These are phyloP conservation scores for Hypomesus transpacificus DNA, from an alignment of 2,113 vertebrate species.

Conservation along the genomic window DNA sequence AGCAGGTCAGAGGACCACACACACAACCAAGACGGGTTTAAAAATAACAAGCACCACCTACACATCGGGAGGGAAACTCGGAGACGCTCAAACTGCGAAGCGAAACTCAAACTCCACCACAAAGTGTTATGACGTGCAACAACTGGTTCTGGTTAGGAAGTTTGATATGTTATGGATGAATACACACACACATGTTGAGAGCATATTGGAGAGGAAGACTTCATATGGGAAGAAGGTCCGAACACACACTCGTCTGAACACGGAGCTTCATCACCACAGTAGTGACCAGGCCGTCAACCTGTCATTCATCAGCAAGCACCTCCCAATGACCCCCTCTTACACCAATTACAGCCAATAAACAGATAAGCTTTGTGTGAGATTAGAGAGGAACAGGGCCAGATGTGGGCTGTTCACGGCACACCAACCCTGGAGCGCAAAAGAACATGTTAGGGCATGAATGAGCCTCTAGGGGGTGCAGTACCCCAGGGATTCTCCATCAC, in stretches of 20 bases:
- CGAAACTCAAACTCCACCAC: not conserved
- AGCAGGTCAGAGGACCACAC: conserved; percentile 45
- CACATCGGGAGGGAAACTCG: no score
- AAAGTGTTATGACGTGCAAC: not conserved
- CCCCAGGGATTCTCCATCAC: conserved; percentile 29
- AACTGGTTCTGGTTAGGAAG: no score
- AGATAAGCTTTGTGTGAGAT: conserved; percentile 37
- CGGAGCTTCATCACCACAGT: conserved; percentile 6
- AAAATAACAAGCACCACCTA: no score
- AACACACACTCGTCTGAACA: not conserved
- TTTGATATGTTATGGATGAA: no score
- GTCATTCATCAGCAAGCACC: conserved; percentile 36
- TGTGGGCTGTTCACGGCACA: conserved; percentile 29
- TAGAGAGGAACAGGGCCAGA: conserved; percentile 47
- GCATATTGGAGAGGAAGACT: no score
- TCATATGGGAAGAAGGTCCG: no score
- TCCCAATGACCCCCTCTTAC: conserved; percentile 33
- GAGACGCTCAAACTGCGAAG: no score
- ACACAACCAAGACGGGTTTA: not conserved
- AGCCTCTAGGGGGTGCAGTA: conserved; percentile 47
- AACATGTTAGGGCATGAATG: conserved; percentile 26
- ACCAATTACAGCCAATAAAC: conserved; percentile 39
- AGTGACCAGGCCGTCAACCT: not conserved
- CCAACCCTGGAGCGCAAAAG: no score
- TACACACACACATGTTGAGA: no score